These are phyloP conservation scores for Anhinga anhinga DNA, from an alignment of 2,113 vertebrate genomes.

Conservation along the genomic window DNA sequence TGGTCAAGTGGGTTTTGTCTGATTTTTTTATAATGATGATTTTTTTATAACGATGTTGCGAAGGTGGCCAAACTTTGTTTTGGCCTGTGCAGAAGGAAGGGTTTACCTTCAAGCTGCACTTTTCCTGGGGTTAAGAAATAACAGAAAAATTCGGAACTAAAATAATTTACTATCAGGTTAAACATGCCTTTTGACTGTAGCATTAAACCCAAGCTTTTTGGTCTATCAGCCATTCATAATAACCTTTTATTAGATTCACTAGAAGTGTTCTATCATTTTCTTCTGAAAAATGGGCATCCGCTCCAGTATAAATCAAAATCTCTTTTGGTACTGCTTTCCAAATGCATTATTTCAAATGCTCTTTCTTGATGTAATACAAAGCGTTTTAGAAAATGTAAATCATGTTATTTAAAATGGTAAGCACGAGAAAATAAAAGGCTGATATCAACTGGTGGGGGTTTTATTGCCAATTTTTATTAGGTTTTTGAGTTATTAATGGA, in stretches of 20 bases:
- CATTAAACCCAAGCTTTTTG: neutral
- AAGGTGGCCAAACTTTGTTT: neutral
- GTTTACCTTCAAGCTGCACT: neutral
- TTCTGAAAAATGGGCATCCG: conserved; percentile 54
- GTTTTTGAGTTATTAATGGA: neutral
- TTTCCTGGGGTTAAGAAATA: neutral
- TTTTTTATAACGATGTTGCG: neutral
- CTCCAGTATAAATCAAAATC: conserved; percentile 24
- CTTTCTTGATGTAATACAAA: neutral
- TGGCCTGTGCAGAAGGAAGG: neutral
- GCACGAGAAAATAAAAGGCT: neutral
- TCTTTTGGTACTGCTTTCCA: conserved; percentile 21
- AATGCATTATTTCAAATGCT: neutral
- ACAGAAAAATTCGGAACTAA: neutral
- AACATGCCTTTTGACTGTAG: neutral
- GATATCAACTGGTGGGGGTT: neutral
- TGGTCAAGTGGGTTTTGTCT: neutral
- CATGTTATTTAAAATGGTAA: neutral
- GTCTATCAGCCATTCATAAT: neutral
- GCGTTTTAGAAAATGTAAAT: neutral
- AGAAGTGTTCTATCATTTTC: conserved; percentile 52
- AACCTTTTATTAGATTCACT: conserved; percentile 47
- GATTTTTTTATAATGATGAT: neutral
- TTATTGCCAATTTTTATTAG: neutral
- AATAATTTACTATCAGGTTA: neutral